Conservation (phyloP, 2,797 vertebrate genomes). For the Anguilla anguilla region DNA sequence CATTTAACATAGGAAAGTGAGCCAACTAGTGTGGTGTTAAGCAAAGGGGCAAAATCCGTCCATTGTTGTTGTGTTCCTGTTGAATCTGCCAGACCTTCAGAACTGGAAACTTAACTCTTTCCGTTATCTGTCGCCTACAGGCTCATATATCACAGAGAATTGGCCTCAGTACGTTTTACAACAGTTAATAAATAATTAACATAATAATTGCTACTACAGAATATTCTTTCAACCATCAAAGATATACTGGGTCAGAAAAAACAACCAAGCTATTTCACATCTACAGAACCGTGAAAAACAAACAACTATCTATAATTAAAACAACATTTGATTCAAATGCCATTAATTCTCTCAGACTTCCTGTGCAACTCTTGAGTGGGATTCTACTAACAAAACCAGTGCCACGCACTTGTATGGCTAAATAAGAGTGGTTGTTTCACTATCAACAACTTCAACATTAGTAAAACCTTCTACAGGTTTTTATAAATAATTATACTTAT, state of each 20-base stretch:
- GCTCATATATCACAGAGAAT: too few relatives aligned
- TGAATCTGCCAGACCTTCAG: slow-evolving; percentile 5
- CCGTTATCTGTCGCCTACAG: not conserved
- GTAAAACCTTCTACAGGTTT: not conserved
- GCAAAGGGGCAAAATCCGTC: not conserved
- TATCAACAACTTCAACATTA: not conserved
- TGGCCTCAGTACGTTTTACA: not conserved
- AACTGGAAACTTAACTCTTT: slow-evolving; percentile 12
- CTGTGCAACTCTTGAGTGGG: slow-evolving; percentile 27
- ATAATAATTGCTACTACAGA: not conserved
- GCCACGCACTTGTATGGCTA: not conserved
- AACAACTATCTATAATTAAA: not conserved
- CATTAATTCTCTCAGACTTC: not conserved
- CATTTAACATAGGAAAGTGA: not conserved
- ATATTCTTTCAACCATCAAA: not conserved
- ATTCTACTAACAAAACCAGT: slow-evolving; percentile 34
- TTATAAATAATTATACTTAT: not conserved
- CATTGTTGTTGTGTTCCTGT: slow-evolving; percentile 14
- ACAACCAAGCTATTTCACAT: not conserved
- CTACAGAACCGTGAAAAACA: not conserved
- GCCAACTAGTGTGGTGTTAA: not conserved
- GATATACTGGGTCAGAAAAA: not conserved
- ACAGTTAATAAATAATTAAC: not conserved
- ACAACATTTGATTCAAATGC: not conserved
- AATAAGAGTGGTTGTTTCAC: not conserved